Conservation (phyloP, 2,797 vertebrate genomes). For the Champsocephalus esox region DNA sequence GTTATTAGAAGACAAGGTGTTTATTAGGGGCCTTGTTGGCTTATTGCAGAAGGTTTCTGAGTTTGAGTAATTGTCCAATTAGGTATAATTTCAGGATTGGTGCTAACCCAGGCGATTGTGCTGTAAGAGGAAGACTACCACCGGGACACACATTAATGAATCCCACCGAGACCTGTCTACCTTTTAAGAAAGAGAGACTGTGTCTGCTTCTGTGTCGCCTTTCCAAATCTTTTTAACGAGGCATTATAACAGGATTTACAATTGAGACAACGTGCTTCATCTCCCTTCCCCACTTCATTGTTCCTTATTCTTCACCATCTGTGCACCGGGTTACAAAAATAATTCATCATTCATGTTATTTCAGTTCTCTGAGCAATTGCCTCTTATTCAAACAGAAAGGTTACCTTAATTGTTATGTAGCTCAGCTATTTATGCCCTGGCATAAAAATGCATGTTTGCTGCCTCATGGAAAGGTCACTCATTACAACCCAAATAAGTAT, state of each 20-base stretch:
- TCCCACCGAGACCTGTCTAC: conserved; percentile 95
- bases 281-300: conserved; percentile 77
- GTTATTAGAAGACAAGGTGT: conserved; percentile 99
- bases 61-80: conserved; percentile 99
- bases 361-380: conserved; percentile 85
- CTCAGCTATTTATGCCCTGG: conserved; percentile 87
- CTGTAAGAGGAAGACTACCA: conserved; percentile 91
- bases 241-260: conserved; percentile 87
- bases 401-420: conserved; percentile 89
- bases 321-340: conserved; percentile 83
- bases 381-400: conserved; percentile 88
- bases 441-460: conserved; percentile 86
- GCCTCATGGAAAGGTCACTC: conserved; percentile 85
- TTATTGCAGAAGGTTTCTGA: conserved; percentile 97
- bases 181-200: conserved; percentile 87
- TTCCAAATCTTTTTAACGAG: conserved; percentile 91
- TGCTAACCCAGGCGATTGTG: conserved; percentile 93
- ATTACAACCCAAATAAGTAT: conserved; percentile 84
- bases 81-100: conserved; percentile 98
- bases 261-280: conserved; percentile 79
- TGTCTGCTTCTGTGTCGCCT: conserved; percentile 93
- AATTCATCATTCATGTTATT: conserved; percentile 88
- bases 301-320: conserved; percentile 79
- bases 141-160: conserved; percentile 97
- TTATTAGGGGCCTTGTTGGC: conserved; percentile 98